Evolutionary conservation across 2,888 invertebrate species (phyloP).

Genomic region (Linnaemya tessellans): DNA sequence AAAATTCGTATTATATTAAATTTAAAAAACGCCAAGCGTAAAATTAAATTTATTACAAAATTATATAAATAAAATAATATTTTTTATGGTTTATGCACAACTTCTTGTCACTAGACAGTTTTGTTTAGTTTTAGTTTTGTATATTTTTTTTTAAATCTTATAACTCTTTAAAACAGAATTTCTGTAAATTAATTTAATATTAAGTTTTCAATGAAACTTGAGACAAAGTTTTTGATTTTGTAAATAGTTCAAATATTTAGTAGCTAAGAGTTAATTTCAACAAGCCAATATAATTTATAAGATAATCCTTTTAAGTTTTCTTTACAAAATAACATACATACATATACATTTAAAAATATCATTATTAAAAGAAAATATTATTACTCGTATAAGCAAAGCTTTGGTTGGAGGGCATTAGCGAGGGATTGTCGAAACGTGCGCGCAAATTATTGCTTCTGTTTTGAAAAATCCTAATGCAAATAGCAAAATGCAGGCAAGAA

Average conservation of each 20-base stretch:
- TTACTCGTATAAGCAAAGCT: background rate
- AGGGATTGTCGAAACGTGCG: too few species aligned
- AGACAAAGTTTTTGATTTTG: conserved; percentile 43
- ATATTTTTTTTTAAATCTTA: conserved; percentile 48
- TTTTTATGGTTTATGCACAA: conserved; percentile 68
- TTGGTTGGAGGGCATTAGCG: background rate
- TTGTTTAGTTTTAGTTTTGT: conserved; percentile 69
- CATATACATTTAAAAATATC: background rate
- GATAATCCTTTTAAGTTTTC: conserved; percentile 36
- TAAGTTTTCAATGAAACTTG: conserved; percentile 1
- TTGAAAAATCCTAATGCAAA: background rate
- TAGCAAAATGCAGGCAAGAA: background rate
- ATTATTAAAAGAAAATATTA: conserved; percentile 17
- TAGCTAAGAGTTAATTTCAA: conserved; percentile 38
- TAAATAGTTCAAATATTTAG: conserved; percentile 67
- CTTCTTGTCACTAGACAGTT: conserved; percentile 75
- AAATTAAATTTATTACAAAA: conserved; percentile 46
- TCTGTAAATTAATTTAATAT: conserved; percentile 35
- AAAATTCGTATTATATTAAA: conserved; percentile 42
- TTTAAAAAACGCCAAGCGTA: conserved; percentile 67
- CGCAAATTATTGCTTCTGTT: too few species aligned
- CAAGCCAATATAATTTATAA: conserved; percentile 6
- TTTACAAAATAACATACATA: background rate
- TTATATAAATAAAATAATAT: conserved; percentile 66
- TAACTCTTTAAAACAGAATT: conserved; percentile 6